Percentiles rank a stretch among this genome's conserved stretches.
Conservation (phyloP, 1,140 invertebrate genomes). For the Stratiolaelaps scimitus region DNA sequence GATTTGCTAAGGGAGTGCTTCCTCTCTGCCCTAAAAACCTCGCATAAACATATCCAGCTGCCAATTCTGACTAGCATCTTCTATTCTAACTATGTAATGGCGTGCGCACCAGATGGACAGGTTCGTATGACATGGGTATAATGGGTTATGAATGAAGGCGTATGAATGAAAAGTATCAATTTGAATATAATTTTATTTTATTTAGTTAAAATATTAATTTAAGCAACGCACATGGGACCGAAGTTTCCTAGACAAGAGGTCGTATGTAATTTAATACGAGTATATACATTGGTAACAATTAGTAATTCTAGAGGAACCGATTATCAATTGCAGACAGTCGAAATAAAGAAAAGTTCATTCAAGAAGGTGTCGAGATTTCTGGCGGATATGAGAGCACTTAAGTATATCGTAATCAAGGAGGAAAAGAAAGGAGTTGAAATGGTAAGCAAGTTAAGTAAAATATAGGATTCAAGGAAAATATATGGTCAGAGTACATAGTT, state of each 20-base stretch:
- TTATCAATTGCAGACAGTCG: constrained; percentile 43
- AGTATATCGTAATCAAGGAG: constrained; percentile 54
- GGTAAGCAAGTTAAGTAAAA: constrained; percentile 40
- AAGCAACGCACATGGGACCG: too few species aligned
- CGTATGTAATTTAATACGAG: too few species aligned
- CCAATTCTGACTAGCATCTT: constrained; percentile 62
- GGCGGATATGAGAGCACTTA: constrained; percentile 47
- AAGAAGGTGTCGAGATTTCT: constrained; percentile 76
- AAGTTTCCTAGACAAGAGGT: too few species aligned
- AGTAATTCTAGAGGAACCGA: constrained; percentile 32
- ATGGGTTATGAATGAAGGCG: too few species aligned
- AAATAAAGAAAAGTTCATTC: constrained; percentile 74
- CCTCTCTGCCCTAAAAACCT: constrained; percentile 57
- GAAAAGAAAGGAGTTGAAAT: constrained; percentile 59
- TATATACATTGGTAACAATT: too few species aligned
- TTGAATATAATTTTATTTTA: too few species aligned
- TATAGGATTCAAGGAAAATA: too few species aligned
- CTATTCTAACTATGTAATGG: constrained; percentile 63
- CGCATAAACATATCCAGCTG: constrained; percentile 49
- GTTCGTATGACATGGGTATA: neutral
- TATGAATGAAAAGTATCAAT: constrained; percentile 33
- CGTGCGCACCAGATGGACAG: constrained; percentile 47
- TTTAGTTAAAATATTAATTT: too few species aligned
- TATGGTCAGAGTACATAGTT: too few species aligned
- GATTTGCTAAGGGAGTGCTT: constrained; percentile 60